phyloP scores from a whole-genome alignment of 2,888 invertebrate species.

The Aphodius granarius region DNA sequence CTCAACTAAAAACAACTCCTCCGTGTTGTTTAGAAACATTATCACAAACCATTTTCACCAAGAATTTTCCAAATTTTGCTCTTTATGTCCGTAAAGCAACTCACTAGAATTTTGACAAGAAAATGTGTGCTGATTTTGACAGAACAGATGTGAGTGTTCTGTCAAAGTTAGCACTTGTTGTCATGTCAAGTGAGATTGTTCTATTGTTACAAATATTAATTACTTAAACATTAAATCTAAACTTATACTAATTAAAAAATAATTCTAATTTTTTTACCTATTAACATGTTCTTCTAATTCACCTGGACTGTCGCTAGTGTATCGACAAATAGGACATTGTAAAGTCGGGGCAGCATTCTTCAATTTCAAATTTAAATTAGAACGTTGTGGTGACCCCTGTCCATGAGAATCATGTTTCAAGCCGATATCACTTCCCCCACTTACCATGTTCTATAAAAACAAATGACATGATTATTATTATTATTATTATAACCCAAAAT shows the following conservation, averaged over 20 bases:
- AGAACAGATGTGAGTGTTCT: not conserved
- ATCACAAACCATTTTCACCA: not conserved
- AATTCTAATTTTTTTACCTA: slow-evolving; percentile 46
- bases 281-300: slow-evolving; percentile 83
- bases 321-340: slow-evolving; percentile 78
- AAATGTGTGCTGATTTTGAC: not conserved
- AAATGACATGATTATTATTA: not conserved
- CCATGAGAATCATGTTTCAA: slow-evolving; percentile 59
- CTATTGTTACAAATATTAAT: too few species aligned
- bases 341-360: slow-evolving; percentile 60
- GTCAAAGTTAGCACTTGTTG: too few species aligned
- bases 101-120: not conserved
- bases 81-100: not conserved
- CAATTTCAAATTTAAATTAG: slow-evolving; percentile 69
- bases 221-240: too few species aligned
- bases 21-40: not conserved
- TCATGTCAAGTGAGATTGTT: too few species aligned
- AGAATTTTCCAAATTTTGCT: not conserved
- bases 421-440: slow-evolving; percentile 51
- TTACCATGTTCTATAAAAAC: slow-evolving; percentile 42
- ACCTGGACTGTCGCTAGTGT: slow-evolving; percentile 71
- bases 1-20: not conserved
- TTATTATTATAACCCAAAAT: slow-evolving; percentile 7
- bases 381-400: slow-evolving; percentile 74
- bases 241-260: too few species aligned